Evolutionary conservation across 2,797 vertebrate genomes (phyloP), one percentile per base, ranked within the genome.

Genomic region (Dryobates pubescens): DNA sequence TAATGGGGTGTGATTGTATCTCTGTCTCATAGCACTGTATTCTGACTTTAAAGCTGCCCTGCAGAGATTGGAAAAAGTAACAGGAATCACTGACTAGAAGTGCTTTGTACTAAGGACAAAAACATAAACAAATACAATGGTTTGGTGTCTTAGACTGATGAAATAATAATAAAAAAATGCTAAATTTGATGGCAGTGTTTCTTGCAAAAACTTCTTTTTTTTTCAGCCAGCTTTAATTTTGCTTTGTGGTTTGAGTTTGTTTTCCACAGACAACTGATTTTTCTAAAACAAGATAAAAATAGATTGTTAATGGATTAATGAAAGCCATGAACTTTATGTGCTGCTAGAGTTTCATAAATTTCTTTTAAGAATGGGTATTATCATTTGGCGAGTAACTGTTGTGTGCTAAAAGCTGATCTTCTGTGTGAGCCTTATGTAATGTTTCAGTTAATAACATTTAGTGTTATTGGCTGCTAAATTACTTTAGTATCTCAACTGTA

Each of bases 401-500:
- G 16, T 73, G 34, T 80, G 76, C 63, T 78, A 51, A 86, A 71
- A 76, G 79, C 92, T 89, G 86, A 27, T 92, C 62, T 91, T 85
- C 75, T 68, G 32, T 57, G 23, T n/a, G 43, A 73, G 79, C 64
- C 32, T 19, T 34, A 57, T 86, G 72, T 86, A 94, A 71, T 29
- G 1, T 83, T 54, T 73, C 92, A 89, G 89, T 92, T 94, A 89
- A 94, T 92, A 94, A 72, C 59, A 34, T 73, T 78, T 87, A 88
- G 26, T 49, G 82, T 93, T 93, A 61, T 5, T 88, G 53, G 70
- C 78, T 76, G 87, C 68, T 59, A 29, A 62, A 79, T 83, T 73
- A 57, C 84, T 96, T 82, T 8, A 63, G 76, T 82, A 86, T 94
- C 92, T 94, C 68, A 38, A 38, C 89, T 93, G 23, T 88, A 93